A percentile compares a stretch with the other conserved stretches of the same genome.
These are phyloP conservation scores for Polydrusus tereticollis DNA, from an alignment of 2,888 invertebrate genomes.

Conservation along the genomic window DNA sequence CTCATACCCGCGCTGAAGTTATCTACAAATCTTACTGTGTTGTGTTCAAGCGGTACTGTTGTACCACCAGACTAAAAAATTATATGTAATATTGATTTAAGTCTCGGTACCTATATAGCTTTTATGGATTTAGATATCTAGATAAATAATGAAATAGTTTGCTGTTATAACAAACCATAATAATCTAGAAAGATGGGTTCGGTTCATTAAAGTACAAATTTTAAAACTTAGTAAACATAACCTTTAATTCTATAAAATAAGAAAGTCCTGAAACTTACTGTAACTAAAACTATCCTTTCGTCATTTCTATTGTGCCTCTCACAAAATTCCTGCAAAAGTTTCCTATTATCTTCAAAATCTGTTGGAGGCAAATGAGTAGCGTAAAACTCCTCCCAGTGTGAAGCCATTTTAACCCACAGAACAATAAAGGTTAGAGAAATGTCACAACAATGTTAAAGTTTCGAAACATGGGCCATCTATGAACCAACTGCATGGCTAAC, in stretches of 20 bases:
- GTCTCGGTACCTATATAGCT: not conserved
- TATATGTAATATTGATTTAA: constrained; percentile 51
- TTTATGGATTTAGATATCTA: too few species aligned
- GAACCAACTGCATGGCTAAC: too few species aligned
- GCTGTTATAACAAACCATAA: too few species aligned
- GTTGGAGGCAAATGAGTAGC: constrained; percentile 82
- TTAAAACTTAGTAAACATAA: not conserved
- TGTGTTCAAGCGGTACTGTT: constrained; percentile 95
- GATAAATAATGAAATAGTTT: too few species aligned
- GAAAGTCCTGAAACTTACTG: constrained; percentile 70
- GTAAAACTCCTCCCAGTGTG: constrained; percentile 88
- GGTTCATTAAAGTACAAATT: not conserved
- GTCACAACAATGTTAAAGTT: not conserved
- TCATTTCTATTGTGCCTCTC: constrained; percentile 77
- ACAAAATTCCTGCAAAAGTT: constrained; percentile 80
- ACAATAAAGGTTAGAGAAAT: not conserved
- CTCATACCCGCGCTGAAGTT: constrained; percentile 98
- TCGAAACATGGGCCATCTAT: too few species aligned
- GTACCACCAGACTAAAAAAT: constrained; percentile 91
- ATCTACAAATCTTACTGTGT: constrained; percentile 97
- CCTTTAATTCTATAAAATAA: not conserved
- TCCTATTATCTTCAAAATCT: constrained; percentile 82
- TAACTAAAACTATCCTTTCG: constrained; percentile 82
- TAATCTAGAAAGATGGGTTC: too few species aligned
- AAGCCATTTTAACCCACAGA: constrained; percentile 58